These are phyloP conservation scores for Eubucco bourcierii DNA, from an alignment of 2,113 vertebrate species.

Conservation along the genomic window DNA sequence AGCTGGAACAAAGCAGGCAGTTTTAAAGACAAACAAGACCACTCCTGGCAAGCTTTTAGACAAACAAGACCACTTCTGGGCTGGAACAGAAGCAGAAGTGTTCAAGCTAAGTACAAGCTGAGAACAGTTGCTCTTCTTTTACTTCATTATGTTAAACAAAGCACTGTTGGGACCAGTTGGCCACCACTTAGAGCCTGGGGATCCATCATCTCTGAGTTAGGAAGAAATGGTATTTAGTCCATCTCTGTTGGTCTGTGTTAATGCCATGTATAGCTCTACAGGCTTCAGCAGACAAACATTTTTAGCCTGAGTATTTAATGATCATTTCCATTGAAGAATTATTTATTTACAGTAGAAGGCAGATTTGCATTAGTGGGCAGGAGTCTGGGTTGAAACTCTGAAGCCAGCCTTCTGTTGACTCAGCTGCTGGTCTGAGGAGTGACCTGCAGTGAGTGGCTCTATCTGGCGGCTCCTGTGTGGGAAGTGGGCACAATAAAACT, in stretches of 20 bases:
- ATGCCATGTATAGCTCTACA: background rate
- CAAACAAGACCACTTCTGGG: background rate
- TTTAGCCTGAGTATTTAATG: background rate
- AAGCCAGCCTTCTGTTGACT: background rate
- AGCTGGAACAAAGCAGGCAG: background rate
- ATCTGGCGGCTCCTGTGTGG: background rate
- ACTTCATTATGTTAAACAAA: background rate
- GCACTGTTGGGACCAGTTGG: background rate
- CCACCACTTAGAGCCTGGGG: background rate
- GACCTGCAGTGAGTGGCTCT: background rate
- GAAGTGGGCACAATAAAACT: background rate
- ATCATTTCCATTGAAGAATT: background rate
- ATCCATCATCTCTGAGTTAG: background rate
- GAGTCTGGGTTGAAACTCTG: background rate
- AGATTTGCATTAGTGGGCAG: background rate
- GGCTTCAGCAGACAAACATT: background rate
- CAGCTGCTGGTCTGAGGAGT: background rate
- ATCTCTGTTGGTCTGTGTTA: background rate
- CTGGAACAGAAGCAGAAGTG: background rate
- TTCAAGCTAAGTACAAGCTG: background rate
- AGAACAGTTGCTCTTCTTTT: background rate
- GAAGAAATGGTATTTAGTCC: background rate
- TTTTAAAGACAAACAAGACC: background rate
- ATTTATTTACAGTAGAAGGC: slow-evolving; percentile 1
- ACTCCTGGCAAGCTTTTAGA: background rate